These are phyloP conservation scores for Euzetes globulus DNA, from an alignment of 2,888 invertebrate species.

Conservation along the genomic window DNA sequence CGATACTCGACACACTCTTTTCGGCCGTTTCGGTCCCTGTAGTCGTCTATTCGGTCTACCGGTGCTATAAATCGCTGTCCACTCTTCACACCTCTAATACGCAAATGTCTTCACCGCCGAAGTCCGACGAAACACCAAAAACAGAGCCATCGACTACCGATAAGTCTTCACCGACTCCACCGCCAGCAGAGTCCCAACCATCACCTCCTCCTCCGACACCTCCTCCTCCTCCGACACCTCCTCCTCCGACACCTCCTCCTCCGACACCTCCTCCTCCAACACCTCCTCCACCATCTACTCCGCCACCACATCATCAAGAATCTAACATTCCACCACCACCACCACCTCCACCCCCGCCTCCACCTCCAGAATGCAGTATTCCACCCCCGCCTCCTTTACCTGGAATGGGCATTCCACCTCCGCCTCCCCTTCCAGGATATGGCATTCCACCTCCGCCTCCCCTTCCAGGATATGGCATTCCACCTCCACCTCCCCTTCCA, in stretches of 20 bases:
- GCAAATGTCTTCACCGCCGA: no score
- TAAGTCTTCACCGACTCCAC: not conserved
- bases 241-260: not conserved
- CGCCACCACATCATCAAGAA: not conserved
- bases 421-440: conserved; percentile 35
- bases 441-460: conserved; percentile 38
- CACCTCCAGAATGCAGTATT: conserved; percentile 40
- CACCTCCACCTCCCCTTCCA: conserved; percentile 46
- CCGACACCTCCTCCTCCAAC: not conserved
- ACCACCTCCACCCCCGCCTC: conserved; percentile 43
- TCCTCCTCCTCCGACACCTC: conserved; percentile 9
- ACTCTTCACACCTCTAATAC: not conserved
- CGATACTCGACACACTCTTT: conserved; percentile 6
- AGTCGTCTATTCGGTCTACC: not conserved
- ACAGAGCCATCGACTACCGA: not conserved
- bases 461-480: conserved; percentile 44
- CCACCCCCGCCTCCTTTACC: conserved; percentile 42
- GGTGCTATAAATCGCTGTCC: not conserved
- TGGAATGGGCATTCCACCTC: conserved; percentile 39
- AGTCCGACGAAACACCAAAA: no score
- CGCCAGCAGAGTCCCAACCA: not conserved
- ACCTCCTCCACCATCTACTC: not conserved
- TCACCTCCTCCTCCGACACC: not conserved
- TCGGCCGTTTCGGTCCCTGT: not conserved
- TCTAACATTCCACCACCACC: conserved; percentile 35